Base-by-base conservation (phyloP, 2,113 vertebrate genomes). In the Potamarius usumacintae region DNA sequence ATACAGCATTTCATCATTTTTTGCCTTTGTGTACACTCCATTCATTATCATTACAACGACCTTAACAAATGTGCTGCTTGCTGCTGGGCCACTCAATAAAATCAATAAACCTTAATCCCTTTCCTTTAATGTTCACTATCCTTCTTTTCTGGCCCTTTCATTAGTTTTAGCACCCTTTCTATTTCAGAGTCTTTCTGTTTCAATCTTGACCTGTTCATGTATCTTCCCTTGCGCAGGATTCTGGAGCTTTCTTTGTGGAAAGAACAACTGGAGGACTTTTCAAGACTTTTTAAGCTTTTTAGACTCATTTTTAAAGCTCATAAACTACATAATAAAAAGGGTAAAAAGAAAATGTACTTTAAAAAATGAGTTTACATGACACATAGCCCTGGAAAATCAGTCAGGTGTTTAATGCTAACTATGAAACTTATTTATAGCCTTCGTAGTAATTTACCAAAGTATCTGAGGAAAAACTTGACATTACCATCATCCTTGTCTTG, bases 61-160 rank as follows among this genome's bases (percentile, higher is more conserved):
- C 85, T 91, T 87, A 89, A 89, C 82, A 91, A 92, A 93, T 89
- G 89, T 86, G 88, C 86, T 80, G 76, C 86, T 50, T 63, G 65
- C 72, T 69, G 14, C 48, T 58, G 42, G 58, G 76, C 67, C 42
- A 84, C 12, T 74, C 48, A 67, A 85, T 74, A 89, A 86, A 84
- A 81, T 62, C 55, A 69, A 9, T 69, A 52, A 83, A 65, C 11
- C 34, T n/a, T 53, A 60, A 60, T 82, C 69, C 69, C 82, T 76
- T 72, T 62, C n/a, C 50, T 87, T 78, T 79, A 50, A 90, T 57
- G 42, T 53, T 88, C 91, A 87, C 90, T 87, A 34, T 83, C 88
- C 88, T 67, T n/a, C 67, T 48, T 27, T 30, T 81, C 63, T 48
- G 83, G 22, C n/a, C 52, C 6, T 60, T 88, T 78, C 79, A 58